Conservation (phyloP, 2,113 vertebrate species). For the Zeus faber region DNA sequence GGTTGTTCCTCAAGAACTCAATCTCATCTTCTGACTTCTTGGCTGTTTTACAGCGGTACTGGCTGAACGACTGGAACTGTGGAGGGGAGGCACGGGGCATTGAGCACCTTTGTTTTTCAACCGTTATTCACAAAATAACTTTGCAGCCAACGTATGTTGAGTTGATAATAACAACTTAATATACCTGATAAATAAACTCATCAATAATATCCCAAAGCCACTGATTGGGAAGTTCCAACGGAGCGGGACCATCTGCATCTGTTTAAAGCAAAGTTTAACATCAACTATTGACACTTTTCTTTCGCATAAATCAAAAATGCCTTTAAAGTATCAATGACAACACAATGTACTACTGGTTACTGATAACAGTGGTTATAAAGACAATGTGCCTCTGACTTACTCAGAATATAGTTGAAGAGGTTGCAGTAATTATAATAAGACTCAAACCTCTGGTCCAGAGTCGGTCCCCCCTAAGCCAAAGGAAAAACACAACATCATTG, state of each 20-base stretch:
- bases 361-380: background rate
- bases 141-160: background rate
- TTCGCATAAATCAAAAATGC: no score
- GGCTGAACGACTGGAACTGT: constrained; percentile 98
- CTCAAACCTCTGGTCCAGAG: constrained; percentile 95
- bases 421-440: constrained; percentile 99
- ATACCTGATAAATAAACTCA: constrained; percentile 98
- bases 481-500: background rate
- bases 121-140: background rate
- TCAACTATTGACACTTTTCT: background rate
- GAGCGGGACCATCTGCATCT: constrained; percentile 98
- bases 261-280: constrained; percentile 15
- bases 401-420: constrained; percentile 99
- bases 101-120: background rate
- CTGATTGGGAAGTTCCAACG: constrained; percentile 95
- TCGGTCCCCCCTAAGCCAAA: constrained; percentile 86
- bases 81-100: background rate
- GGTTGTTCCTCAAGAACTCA: constrained; percentile 94
- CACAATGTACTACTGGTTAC: background rate
- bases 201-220: constrained; percentile 99
- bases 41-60: constrained; percentile 97
- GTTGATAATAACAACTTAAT: background rate
- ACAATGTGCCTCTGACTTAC: constrained; percentile 74
- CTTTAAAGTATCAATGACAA: background rate
- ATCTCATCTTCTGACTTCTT: constrained; percentile 98